Percentiles rank a stretch among this genome's conserved stretches.
These are phyloP conservation scores for Drosophila birchii DNA, from an alignment of 2,888 invertebrate species.

Conservation along the genomic window DNA sequence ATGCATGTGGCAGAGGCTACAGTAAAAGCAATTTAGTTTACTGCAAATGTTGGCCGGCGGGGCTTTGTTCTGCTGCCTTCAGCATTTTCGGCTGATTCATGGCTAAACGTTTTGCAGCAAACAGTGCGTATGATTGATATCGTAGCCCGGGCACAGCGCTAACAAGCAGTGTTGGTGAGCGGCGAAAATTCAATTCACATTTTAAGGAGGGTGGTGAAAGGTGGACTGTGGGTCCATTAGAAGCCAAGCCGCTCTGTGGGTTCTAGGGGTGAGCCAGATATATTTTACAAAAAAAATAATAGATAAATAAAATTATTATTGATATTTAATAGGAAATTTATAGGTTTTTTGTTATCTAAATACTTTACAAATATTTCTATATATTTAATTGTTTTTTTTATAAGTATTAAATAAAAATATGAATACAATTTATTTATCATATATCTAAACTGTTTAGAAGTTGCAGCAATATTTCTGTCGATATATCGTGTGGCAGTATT, in stretches of 20 bases:
- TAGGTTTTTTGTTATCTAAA: too few relatives aligned
- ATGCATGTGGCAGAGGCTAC: constrained; percentile 53
- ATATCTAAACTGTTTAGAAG: too few relatives aligned
- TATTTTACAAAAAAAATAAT: background rate
- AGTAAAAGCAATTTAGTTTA: constrained; percentile 77
- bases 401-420: too few relatives aligned
- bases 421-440: too few relatives aligned
- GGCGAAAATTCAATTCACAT: constrained; percentile 55
- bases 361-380: too few relatives aligned
- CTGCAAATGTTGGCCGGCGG: constrained; percentile 48
- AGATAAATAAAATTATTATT: background rate
- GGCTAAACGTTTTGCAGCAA: constrained; percentile 65
- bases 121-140: constrained; percentile 78
- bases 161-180: constrained; percentile 21
- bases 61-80: constrained; percentile 44
- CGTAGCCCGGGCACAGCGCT: constrained; percentile 45
- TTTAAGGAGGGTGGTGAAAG: constrained; percentile 29
- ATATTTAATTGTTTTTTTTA: too few relatives aligned
- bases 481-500: background rate
- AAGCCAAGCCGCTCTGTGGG: constrained; percentile 10
- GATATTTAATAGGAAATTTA: background rate
- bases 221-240: constrained; percentile 35
- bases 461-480: background rate
- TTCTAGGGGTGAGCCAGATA: background rate
- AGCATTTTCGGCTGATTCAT: constrained; percentile 74